Percentiles rank a stretch among this genome's conserved stretches.
phyloP scores from a whole-genome alignment of 1,140 invertebrate genomes.

The Hypsibius dujardini region DNA sequence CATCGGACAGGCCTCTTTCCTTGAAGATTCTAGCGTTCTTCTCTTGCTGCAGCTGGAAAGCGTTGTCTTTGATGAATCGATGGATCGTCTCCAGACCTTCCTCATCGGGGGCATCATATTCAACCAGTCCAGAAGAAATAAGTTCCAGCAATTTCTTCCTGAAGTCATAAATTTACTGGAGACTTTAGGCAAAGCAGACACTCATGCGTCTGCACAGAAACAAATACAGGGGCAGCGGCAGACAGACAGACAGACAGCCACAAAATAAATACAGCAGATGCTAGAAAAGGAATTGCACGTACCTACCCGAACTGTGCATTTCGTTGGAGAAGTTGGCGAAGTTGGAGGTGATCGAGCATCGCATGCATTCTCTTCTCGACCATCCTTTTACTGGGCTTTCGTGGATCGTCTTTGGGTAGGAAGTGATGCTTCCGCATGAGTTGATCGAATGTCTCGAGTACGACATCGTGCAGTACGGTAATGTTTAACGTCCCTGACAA shows the following conservation, averaged over 20 bases:
- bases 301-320: neutral
- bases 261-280: too few species aligned
- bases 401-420: neutral
- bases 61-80: neutral
- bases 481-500: neutral
- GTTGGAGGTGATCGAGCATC: neutral
- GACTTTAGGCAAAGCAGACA: neutral
- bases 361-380: neutral
- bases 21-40: neutral
- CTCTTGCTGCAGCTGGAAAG: neutral
- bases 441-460: neutral
- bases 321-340: neutral
- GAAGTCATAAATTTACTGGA: neutral
- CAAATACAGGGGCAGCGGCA: neutral
- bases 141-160: conserved; percentile 1
- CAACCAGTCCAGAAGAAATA: neutral
- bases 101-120: neutral
- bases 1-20: neutral
- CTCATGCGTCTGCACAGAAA: neutral
- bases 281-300: too few species aligned
- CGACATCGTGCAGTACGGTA: neutral
- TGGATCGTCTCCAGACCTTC: neutral
- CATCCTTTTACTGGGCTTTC: neutral
- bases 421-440: neutral
- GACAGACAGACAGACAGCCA: too few species aligned